Evolutionary conservation across 2,888 invertebrate species (phyloP).

Genomic region (Troides helena): DNA sequence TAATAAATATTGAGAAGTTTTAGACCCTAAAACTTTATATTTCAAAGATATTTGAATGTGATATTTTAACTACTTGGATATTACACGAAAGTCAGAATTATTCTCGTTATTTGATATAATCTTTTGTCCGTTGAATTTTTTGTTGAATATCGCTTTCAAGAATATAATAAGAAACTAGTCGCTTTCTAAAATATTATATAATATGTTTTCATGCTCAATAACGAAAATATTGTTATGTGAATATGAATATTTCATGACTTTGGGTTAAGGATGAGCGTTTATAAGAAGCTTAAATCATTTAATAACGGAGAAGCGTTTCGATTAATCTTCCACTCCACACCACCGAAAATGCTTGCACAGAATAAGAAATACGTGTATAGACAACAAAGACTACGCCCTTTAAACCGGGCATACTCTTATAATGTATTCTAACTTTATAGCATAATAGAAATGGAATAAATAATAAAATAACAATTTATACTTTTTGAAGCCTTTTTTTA

Average conservation of each 20-base stretch:
- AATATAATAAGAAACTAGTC: too few species aligned
- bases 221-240: background rate
- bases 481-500: background rate
- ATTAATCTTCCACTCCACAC: constrained; percentile 27
- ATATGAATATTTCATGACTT: constrained; percentile 3
- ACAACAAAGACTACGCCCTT: constrained; percentile 25
- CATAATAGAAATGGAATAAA: constrained; percentile 20
- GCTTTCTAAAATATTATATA: too few species aligned
- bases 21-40: too few species aligned
- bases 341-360: constrained; percentile 16
- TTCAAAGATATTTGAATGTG: too few species aligned
- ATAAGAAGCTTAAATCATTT: constrained; percentile 18
- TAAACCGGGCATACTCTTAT: constrained; percentile 20
- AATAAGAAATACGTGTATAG: constrained; percentile 26
- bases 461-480: constrained; percentile 5
- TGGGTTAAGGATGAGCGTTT: constrained; percentile 2
- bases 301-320: constrained; percentile 17
- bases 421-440: constrained; percentile 28
- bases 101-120: too few species aligned
- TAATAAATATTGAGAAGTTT: too few species aligned
- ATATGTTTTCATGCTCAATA: too few species aligned
- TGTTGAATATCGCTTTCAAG: too few species aligned
- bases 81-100: too few species aligned
- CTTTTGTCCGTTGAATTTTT: too few species aligned
- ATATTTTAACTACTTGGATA: too few species aligned